Base-by-base conservation (phyloP, 2,113 vertebrate genomes). In the Ammodytes marinus region DNA sequence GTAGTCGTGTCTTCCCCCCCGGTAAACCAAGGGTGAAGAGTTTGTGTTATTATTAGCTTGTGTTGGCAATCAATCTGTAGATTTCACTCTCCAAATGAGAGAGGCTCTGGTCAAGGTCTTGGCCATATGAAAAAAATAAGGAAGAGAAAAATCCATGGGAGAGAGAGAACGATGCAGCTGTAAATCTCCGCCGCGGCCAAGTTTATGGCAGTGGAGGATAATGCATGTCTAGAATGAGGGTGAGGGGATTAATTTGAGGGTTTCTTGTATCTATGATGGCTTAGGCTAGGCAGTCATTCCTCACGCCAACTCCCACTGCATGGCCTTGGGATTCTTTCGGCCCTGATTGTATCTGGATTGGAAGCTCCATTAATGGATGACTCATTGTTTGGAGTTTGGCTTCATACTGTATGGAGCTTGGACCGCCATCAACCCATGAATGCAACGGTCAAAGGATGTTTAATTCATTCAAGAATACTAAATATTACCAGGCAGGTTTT, bases 151-250 rank as follows among this genome's bases (percentile, higher is more conserved):
- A 80, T 82, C 75, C 79, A 82, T 67, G 86, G 79, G 70, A 86
- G 86, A 85, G 71, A 91, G 77, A 81, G 82, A 77, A 74, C 19
- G 59, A 89, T 79, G 83, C 88, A 61, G 86, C 87, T 79, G 87
- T 91, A 92, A 93, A 94, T 94, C 82, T 88, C 79, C 37, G 79
- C 58, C 74, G 55, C 83, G 69, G 93, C 94, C 94, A 95, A 93
- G 90, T 93, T 93, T 93, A 84, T 94, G 94, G 94, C 92, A 92
- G 82, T 47, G 72, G 86, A 91, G 92, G 92, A 93, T 93, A 85
- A 90, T 69, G 84, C 59, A 86, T 80, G 89, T 91, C 90, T 79
- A 70, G 85, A 75, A 83, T 65, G 86, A 91, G 85, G 83, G 70
- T 91, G 88, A 85, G 75, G 89, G 90, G 89, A 93, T 95, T 94